Conservation (phyloP, 2,113 vertebrate genomes). For the Stegostoma tigrinum region DNA sequence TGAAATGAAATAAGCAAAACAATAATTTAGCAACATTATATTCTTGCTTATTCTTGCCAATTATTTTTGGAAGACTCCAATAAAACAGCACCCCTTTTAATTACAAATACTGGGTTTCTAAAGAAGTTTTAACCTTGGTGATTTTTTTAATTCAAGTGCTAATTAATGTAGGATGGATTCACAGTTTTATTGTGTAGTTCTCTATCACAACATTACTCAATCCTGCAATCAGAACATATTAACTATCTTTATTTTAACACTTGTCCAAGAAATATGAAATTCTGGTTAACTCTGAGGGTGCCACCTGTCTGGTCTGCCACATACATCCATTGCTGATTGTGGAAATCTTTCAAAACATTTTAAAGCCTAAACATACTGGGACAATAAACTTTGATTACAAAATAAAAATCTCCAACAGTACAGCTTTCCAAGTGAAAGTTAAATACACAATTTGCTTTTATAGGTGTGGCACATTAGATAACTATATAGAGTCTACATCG, state of each 20-base stretch:
- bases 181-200: constrained; percentile 56
- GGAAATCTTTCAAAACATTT: not conserved
- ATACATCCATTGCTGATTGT: not conserved
- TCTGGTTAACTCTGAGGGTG: constrained; percentile 11
- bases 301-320: not conserved
- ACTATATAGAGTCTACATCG: not conserved
- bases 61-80: not conserved
- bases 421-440: not conserved
- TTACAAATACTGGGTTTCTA: constrained; percentile 44
- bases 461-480: not conserved
- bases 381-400: not conserved
- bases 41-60: not conserved
- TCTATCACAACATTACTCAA: constrained; percentile 59
- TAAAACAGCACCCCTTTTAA: constrained; percentile 24
- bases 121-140: constrained; percentile 49
- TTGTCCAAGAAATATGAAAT: constrained; percentile 16
- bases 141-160: constrained; percentile 50
- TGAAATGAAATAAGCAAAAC: not conserved
- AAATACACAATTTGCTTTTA: not conserved
- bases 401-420: not conserved
- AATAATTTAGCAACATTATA: not conserved
- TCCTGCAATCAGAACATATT: constrained; percentile 58
- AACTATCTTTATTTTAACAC: constrained; percentile 42
- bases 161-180: constrained; percentile 54
- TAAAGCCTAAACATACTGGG: not conserved